A percentile compares a stretch with the other conserved stretches of the same genome.
Evolutionary conservation across 2,888 invertebrate species (phyloP).

Genomic region (Pterobdella sp.): DNA sequence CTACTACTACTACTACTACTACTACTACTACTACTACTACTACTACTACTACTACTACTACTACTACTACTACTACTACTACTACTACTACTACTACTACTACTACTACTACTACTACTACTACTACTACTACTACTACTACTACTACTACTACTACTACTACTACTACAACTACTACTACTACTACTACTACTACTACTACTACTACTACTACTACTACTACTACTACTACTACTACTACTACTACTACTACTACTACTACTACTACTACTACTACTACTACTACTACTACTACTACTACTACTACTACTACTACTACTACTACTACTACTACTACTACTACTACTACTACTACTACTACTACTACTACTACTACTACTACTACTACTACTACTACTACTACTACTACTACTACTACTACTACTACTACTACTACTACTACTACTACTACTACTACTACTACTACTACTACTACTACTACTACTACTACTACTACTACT

Average conservation of each 20-base stretch:
- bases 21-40: conserved; percentile 10
- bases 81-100: not conserved
- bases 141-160: not conserved
- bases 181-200: not conserved
- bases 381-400: not conserved
- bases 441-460: conserved; percentile 1
- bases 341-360: not conserved
- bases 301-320: not conserved
- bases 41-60: conserved; percentile 17
- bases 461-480: not conserved
- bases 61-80: conserved; percentile 4
- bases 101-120: not conserved
- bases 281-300: not conserved
- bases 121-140: not conserved
- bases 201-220: not conserved
- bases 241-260: not conserved
- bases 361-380: not conserved
- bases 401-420: conserved; percentile 1
- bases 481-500: conserved; percentile 1
- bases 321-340: not conserved
- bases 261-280: not conserved
- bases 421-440: conserved; percentile 1
- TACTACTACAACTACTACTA: not conserved
- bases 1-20: not conserved
- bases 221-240: not conserved